Evolutionary conservation across 2,113 vertebrate genomes (phyloP), one percentile per base, ranked within the genome.

Genomic region (Puma concolor): DNA sequence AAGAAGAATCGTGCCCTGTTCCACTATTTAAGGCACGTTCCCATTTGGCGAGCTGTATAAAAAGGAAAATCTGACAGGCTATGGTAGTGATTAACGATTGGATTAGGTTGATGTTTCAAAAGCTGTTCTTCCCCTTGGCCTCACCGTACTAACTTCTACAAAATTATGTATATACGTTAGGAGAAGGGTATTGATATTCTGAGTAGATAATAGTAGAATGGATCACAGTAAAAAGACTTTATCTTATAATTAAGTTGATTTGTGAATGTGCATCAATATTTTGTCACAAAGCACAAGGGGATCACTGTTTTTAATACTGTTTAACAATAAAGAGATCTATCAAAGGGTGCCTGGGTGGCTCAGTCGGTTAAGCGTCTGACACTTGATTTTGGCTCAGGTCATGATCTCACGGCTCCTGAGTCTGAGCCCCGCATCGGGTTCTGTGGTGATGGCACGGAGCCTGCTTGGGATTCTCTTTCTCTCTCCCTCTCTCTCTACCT

Each of bases 191-290:
- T 77, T 97, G 50, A 71, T 76, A 76, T 69, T 91, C 57, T 83
- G 50, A 79, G 27, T 80, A 91, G 33, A 54, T 81, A 83, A 44
- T 36, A 84, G 71, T 36, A 93, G 90, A 97, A 83, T 27, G 41
- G 33, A 36, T 33, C 95, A 63, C 5, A 89, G 21, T 72, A 69
- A 71, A 88, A 96, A 82, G 33, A 88, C 41, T 84, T 88, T 72
- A 8, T 81, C 41, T 92, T 91, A 54, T 64, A 93, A 69, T 92
- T 95, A 83, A 95, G n/a, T 88, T 93, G 41, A 93, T 52, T 57
- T 93, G 15, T 90, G 92, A 96, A 85, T 44, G 19, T 76, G 63
- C 92, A n/a, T 38, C 71, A 79, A 0, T 74, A 83, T 83, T 86
- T 96, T 84, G 71, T 92, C 83, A 74, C 36, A 84, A 94, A 95